Evolutionary conservation across 2,888 invertebrate species (phyloP).

Genomic region (Noctua janthe): DNA sequence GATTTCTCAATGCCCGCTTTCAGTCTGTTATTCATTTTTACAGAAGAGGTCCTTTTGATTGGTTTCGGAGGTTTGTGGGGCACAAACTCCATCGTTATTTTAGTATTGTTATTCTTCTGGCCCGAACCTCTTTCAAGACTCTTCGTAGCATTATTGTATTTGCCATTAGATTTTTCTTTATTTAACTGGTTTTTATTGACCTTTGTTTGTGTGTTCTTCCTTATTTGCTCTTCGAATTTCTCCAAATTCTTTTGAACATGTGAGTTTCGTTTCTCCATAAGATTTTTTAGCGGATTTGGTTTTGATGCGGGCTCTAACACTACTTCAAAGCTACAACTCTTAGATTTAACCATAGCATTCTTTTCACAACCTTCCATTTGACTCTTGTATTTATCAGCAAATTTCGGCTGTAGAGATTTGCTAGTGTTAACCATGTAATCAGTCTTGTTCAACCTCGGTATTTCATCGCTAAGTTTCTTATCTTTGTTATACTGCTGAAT

Average conservation of each 20-base stretch:
- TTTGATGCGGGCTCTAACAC: slow-evolving; percentile 88
- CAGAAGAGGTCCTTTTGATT: slow-evolving; percentile 92
- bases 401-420: slow-evolving; percentile 86
- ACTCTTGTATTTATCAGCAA: slow-evolving; percentile 84
- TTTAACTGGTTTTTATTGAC: slow-evolving; percentile 84
- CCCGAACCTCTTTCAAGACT: slow-evolving; percentile 87
- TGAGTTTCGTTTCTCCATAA: slow-evolving; percentile 87
- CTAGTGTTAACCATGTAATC: slow-evolving; percentile 89
- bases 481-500: slow-evolving; percentile 83
- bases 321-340: slow-evolving; percentile 89
- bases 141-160: slow-evolving; percentile 85
- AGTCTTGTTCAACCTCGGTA: slow-evolving; percentile 90
- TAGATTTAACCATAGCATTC: slow-evolving; percentile 86
- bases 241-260: slow-evolving; percentile 91
- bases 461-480: slow-evolving; percentile 88
- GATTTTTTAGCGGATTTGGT: slow-evolving; percentile 86
- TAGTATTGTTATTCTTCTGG: slow-evolving; percentile 85
- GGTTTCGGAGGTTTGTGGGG: slow-evolving; percentile 94
- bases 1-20: slow-evolving; percentile 86
- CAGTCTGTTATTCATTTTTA: slow-evolving; percentile 89
- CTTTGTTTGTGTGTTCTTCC: slow-evolving; percentile 84
- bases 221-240: slow-evolving; percentile 91
- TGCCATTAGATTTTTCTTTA: slow-evolving; percentile 86
- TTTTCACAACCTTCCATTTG: slow-evolving; percentile 87
- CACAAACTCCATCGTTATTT: slow-evolving; percentile 90